Percentiles rank a stretch among this genome's conserved stretches.
phyloP scores from a whole-genome alignment of 2,113 vertebrate species.

The Bagarius yarrelli region DNA sequence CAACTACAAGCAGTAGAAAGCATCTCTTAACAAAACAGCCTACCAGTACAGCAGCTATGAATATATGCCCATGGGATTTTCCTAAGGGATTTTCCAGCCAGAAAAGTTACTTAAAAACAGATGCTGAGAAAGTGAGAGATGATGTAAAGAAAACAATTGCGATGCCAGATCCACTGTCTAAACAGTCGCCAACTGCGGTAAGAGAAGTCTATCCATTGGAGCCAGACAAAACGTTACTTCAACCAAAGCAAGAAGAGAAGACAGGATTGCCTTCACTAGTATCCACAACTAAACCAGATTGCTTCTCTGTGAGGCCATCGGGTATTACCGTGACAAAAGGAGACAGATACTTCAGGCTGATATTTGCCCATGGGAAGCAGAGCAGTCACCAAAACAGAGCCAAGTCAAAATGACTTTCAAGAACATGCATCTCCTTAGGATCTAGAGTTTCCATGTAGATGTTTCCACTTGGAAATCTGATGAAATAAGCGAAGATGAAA shows the following conservation, averaged over 20 bases:
- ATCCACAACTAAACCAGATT: constrained; percentile 28
- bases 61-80: constrained; percentile 65
- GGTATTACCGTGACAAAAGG: constrained; percentile 4
- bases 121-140: constrained; percentile 18
- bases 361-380: constrained; percentile 42
- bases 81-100: constrained; percentile 46
- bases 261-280: constrained; percentile 50
- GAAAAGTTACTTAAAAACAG: constrained; percentile 37
- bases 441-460: background rate
- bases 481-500: background rate
- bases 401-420: constrained; percentile 16
- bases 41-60: constrained; percentile 57
- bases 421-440: constrained; percentile 21
- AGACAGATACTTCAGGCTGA: constrained; percentile 17
- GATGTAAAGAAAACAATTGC: constrained; percentile 1
- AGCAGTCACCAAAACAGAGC: constrained; percentile 16
- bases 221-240: constrained; percentile 39
- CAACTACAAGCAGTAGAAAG: background rate
- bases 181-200: constrained; percentile 40
- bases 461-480: background rate
- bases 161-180: constrained; percentile 14
- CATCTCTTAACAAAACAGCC: constrained; percentile 20
- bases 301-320: constrained; percentile 31
- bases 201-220: constrained; percentile 59
- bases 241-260: constrained; percentile 42